Evolutionary conservation across 2,888 invertebrate species (phyloP), one percentile per base, ranked within the genome.

Genomic region (Bellardia bayeri): DNA sequence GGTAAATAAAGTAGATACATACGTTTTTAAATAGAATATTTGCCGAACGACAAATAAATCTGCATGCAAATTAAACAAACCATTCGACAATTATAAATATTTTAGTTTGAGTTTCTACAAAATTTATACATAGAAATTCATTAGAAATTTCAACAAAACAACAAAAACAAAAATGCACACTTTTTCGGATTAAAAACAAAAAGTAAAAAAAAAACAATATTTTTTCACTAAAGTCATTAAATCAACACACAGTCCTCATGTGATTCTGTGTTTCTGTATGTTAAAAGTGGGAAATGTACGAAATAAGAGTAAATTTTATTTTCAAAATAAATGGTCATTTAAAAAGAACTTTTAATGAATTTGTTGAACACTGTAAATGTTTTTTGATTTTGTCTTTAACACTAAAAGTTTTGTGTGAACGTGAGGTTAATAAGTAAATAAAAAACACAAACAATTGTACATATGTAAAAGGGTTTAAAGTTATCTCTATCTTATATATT

Each of bases 351-450:
- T 71, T 69, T 37, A 54, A 71, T 71, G 11, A 71, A 71, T 71
- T 71, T 71, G 16, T 54, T 51, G 14, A 37, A 37, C 8, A 54
- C 37, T 49, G 23, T 42, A 3, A 33, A 61, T 61, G 1, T 61
- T n/a, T 66, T 66, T 23, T 42, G 33, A 1, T 14, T 68, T 49
- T 51, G 33, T 51, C 51, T 56, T 56, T 56, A 56, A 56, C 11
- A 51, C 40, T 30, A 40, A 16, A 40, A 37, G 33, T 71, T 71
- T 37, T 71, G 33, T 71, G 37, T 54, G 37, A 40, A 16, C 54
- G 30, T 71, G 13, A 51, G 51, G 71, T 37, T 42, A 42, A 64
- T 71, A 71, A 54, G 51, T 54, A 16, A 51, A 71, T 71, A 54
- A 33, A 71, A 40, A 33, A 56, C 23, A 8, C 3, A 23, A n/a